Evolutionary conservation across 2,797 vertebrate genomes (phyloP), one percentile per base, ranked within the genome.

Genomic region (Helostoma temminkii): DNA sequence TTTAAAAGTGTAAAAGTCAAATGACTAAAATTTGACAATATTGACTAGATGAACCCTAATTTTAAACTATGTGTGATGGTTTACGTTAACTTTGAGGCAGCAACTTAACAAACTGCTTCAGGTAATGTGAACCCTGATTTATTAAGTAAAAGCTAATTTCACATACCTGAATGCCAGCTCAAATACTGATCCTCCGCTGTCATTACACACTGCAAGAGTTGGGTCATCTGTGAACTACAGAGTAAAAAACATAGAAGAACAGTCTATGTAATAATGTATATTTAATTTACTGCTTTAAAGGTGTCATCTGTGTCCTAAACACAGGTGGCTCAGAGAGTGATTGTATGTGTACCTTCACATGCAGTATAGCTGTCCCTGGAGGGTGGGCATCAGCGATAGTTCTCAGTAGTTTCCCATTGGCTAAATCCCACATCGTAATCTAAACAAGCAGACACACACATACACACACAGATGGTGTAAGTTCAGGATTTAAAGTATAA

Each of bases 371-470:
- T n/a, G 97, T 98, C 55, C 98, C 98, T 24, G 98, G 97, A 53
- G 98, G 98, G 72, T 99, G 97, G 46, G 97, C 98, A 80, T 99
- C 98, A 50, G 94, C 96, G 91, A 99, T 97, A 1, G 96, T 97
- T 77, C 97, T 93, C 19, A 99, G 92, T 54, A 99, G 95, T 85
- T 99, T 99, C 71, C 97, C 98, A 82, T 96, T 96, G 76, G 97
- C 97, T 75, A 99, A 92, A 91, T 99, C 98, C 98, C 98, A 99
- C 98, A 99, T 99, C 0, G 96, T 98, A 78, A 99, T 99, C 97
- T 99, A 61, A 32, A 11, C 11, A 63, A 4, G 10, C 14, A 59
- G 3, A 62, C 7, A 67, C 15, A 67, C 3, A 62, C 36, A 64
- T 9, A 67, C 15, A 67, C 3, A 62, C 36, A 64, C 11, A 39